phyloP scores from a whole-genome alignment of 2,797 vertebrate species.

The Pyrocephalus nanus region DNA sequence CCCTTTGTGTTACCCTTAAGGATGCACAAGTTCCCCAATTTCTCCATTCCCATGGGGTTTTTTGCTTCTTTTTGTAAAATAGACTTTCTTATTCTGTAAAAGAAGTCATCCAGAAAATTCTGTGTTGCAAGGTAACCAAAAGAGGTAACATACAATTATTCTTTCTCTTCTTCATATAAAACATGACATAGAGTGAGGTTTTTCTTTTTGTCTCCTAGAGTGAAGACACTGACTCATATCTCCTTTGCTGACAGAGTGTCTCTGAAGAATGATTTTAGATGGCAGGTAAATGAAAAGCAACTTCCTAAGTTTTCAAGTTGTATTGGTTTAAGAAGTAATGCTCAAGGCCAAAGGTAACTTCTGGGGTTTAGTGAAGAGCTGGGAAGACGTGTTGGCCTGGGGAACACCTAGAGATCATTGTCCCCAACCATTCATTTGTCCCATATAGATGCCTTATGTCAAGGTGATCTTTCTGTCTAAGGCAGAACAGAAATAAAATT shows the following conservation, averaged over 20 bases:
- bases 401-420: constrained; percentile 17
- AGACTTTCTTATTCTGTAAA: neutral
- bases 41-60: neutral
- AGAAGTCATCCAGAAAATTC: constrained; percentile 19
- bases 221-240: constrained; percentile 28
- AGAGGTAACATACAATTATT: constrained; percentile 50
- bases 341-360: constrained; percentile 43
- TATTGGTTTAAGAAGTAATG: constrained; percentile 59
- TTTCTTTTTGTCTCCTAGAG: neutral
- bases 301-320: constrained; percentile 28
- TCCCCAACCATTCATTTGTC: constrained; percentile 33
- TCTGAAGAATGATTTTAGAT: constrained; percentile 54
- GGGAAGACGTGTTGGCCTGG: constrained; percentile 16
- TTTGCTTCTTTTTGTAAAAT: neutral
- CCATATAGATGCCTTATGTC: constrained; percentile 6
- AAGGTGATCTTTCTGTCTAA: neutral
- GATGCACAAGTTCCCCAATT: neutral
- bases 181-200: neutral
- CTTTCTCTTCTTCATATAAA: constrained; percentile 48
- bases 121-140: neutral
- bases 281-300: constrained; percentile 62
- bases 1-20: neutral
- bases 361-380: constrained; percentile 47
- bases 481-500: neutral
- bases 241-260: constrained; percentile 44